Conservation (phyloP, 2,888 invertebrate species). For the Drosophila affinis region DNA sequence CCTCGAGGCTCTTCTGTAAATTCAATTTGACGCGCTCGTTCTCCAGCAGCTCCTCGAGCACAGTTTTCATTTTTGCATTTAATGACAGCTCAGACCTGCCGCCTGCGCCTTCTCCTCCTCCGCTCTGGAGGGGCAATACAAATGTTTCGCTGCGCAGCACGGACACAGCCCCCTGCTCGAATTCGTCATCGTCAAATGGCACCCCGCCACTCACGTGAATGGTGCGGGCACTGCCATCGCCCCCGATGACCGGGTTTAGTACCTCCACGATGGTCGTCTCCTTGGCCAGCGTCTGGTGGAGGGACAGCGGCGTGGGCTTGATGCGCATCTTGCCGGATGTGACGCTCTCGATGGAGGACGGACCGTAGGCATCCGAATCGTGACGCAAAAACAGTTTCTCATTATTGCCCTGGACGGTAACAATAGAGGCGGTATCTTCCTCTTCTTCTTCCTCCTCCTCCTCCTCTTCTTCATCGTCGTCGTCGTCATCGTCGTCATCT, state of each 20-base stretch:
- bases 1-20: slow-evolving; percentile 83
- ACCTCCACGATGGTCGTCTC: slow-evolving; percentile 84
- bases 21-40: slow-evolving; percentile 84
- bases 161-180: slow-evolving; percentile 57
- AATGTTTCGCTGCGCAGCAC: slow-evolving; percentile 80
- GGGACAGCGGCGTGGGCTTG: slow-evolving; percentile 73
- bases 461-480: slow-evolving; percentile 75
- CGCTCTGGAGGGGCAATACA: slow-evolving; percentile 63
- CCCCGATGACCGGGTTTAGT: slow-evolving; percentile 83
- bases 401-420: slow-evolving; percentile 84
- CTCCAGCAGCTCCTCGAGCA: slow-evolving; percentile 83
- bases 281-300: slow-evolving; percentile 80
- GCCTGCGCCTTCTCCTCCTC: not conserved
- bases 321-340: slow-evolving; percentile 77
- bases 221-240: slow-evolving; percentile 82
- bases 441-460: slow-evolving; percentile 84
- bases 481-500: slow-evolving; percentile 69
- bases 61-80: slow-evolving; percentile 84
- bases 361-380: slow-evolving; percentile 74
- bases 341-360: slow-evolving; percentile 77
- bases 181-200: slow-evolving; percentile 59
- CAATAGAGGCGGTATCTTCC: slow-evolving; percentile 85
- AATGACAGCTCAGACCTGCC: slow-evolving; percentile 80
- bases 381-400: slow-evolving; percentile 82
- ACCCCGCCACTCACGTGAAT: slow-evolving; percentile 81